Percentiles rank a stretch among this genome's conserved stretches.
phyloP scores from a whole-genome alignment of 2,797 vertebrate genomes.

The Neoniphon sammara region DNA sequence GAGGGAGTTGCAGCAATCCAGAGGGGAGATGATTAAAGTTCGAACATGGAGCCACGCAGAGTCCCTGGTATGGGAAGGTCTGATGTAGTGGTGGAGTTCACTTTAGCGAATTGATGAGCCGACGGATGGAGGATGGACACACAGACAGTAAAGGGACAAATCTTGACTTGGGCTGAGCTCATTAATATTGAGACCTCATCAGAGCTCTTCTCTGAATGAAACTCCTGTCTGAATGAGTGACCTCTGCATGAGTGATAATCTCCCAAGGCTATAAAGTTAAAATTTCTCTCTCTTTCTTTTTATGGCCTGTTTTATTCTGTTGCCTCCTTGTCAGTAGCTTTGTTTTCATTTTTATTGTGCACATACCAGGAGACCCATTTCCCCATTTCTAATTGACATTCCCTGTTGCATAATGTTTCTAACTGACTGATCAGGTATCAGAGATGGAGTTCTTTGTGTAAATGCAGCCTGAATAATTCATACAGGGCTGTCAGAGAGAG shows the following conservation, averaged over 20 bases:
- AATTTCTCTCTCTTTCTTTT: constrained; percentile 35
- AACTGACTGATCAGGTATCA: constrained; percentile 85
- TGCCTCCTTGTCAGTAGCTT: constrained; percentile 37
- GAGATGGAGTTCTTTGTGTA: constrained; percentile 86
- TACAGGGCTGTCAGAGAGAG: constrained; percentile 79
- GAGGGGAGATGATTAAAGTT: constrained; percentile 42
- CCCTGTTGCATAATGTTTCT: constrained; percentile 84
- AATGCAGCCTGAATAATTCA: constrained; percentile 87
- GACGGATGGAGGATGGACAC: constrained; percentile 43
- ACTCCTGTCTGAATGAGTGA: constrained; percentile 23
- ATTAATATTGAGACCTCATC: too few species aligned
- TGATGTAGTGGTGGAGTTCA: constrained; percentile 40
- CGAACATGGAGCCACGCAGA: constrained; percentile 3
- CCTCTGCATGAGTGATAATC: constrained; percentile 30
- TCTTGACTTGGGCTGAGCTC: constrained; percentile 39
- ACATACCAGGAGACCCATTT: constrained; percentile 66
- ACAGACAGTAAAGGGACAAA: constrained; percentile 3
- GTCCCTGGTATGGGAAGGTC: neutral
- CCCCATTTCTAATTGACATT: constrained; percentile 81
- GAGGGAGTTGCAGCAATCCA: constrained; percentile 10
- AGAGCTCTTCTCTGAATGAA: neutral
- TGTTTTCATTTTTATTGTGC: constrained; percentile 57
- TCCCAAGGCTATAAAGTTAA: constrained; percentile 29
- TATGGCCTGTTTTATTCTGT: neutral
- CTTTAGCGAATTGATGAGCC: constrained; percentile 34